Percentiles rank a stretch among this genome's conserved stretches.
phyloP scores from a whole-genome alignment of 2,797 vertebrate genomes.

The Pseudomugil tenellus region DNA sequence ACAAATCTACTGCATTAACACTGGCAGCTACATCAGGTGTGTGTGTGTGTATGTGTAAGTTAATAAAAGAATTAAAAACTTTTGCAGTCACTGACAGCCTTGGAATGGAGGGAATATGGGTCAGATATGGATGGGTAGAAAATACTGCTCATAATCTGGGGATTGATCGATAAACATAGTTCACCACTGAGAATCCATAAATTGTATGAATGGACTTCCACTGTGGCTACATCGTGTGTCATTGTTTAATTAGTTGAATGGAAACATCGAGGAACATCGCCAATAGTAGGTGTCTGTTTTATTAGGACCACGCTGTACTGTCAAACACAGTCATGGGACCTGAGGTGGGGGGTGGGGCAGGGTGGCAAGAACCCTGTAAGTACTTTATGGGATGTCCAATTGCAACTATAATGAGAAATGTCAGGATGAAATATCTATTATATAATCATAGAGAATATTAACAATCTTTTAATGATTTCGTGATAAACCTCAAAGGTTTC shows the following conservation, averaged over 20 bases:
- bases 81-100: slow-evolving; percentile 16
- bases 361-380: background rate
- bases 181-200: slow-evolving; percentile 39
- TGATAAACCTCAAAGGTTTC: no score
- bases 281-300: slow-evolving; percentile 15
- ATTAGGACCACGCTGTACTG: background rate
- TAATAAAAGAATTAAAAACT: slow-evolving; percentile 14
- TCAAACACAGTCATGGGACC: slow-evolving; percentile 5
- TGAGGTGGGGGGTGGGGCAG: background rate
- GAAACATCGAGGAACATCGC: slow-evolving; percentile 41
- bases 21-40: slow-evolving; percentile 39
- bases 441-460: no score
- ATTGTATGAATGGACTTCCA: slow-evolving; percentile 36
- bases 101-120: background rate
- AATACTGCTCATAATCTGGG: slow-evolving; percentile 17
- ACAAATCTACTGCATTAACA: slow-evolving; percentile 49
- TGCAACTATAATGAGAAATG: no score
- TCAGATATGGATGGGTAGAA: slow-evolving; percentile 5
- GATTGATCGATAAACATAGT: slow-evolving; percentile 15
- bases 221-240: slow-evolving; percentile 8
- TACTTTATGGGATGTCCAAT: no score
- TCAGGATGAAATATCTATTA: no score
- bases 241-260: slow-evolving; percentile 45
- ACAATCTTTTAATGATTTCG: no score
- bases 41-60: slow-evolving; percentile 31